Base-by-base conservation (phyloP, 2,113 vertebrate species). In the Ictalurus punctatus region DNA sequence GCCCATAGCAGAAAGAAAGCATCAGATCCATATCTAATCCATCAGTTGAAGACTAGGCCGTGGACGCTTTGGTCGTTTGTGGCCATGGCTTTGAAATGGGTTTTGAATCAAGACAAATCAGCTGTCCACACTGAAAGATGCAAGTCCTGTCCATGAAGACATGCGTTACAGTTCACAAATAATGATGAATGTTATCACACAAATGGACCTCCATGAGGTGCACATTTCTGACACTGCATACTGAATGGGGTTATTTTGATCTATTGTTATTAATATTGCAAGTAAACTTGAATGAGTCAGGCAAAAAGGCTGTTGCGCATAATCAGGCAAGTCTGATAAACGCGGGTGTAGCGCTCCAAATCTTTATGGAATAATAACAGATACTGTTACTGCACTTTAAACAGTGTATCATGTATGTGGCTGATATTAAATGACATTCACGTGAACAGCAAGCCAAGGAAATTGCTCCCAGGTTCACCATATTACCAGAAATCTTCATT, bases 21-120 rank as follows among this genome's bases (percentile, higher is more conserved):
- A 81, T 65, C 4, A 63, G 80, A 74, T 27, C 71, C n/a, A 82
- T 21, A 86, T 87, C 56, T 67, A 86, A 85, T 89, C 91, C 84
- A 93, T 93, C 92, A 92, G 44, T 3, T 48, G 78, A 14, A 37
- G 27, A 82, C 48, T 90, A 52, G 71, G 78, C 37, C 90, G 85
- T 69, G 58, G 81, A 69, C 27, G 84, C 34, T 85, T 80, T 65
- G 89, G 63, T 52, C n/a, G 8, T 91, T 83, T 89, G 65, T 80
- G 87, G 67, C 89, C 37, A 1, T 87, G n/a, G 56, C 84, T 86
- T 87, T 44, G 84, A 61, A 89, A 88, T 85, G 59, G 59, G 88
- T 86, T 91, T 69, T 14, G 89, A 90, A 92, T 92, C 44, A 93
- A 92, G 92, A 94, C 89, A 89, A 93, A 94, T 91, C 88, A 85